Evolutionary conservation across 2,888 invertebrate species (phyloP).

Genomic region (Tillus elongatus): DNA sequence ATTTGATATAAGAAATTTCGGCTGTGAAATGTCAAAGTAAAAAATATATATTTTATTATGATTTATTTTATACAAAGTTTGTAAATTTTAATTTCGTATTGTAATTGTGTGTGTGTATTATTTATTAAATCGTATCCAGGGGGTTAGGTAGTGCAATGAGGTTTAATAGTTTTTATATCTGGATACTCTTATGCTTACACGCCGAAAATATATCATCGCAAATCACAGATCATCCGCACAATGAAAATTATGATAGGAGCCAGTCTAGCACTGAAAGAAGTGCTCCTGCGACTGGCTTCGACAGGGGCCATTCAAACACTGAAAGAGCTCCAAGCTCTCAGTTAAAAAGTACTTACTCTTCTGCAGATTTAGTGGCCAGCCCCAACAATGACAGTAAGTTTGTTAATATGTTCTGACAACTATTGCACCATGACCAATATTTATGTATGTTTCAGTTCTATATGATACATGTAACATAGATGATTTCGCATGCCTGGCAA

Average conservation of each 20-base stretch:
- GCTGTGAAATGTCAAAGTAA: slow-evolving; percentile 36
- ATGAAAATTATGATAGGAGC: background rate
- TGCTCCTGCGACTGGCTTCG: too few relatives aligned
- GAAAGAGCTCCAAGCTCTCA: slow-evolving; percentile 8
- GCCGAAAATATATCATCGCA: background rate
- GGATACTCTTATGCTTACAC: background rate
- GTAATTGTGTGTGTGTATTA: too few relatives aligned
- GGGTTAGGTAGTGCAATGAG: slow-evolving; percentile 1
- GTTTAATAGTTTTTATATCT: background rate
- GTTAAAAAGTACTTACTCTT: slow-evolving; percentile 40
- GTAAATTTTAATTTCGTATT: background rate
- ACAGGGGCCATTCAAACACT: slow-evolving; percentile 8
- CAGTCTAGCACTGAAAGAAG: too few relatives aligned
- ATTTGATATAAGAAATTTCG: slow-evolving; percentile 12
- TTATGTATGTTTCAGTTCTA: slow-evolving; percentile 21
- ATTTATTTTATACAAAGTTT: slow-evolving; percentile 18
- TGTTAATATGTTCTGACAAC: background rate
- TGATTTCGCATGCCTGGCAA: slow-evolving; percentile 64
- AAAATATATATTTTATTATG: slow-evolving; percentile 32
- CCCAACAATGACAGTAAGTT: slow-evolving; percentile 51
- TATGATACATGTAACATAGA: slow-evolving; percentile 51
- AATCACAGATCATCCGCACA: background rate
- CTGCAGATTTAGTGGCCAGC: slow-evolving; percentile 48
- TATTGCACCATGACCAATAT: background rate
- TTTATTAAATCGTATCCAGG: too few relatives aligned